Evolutionary conservation across 2,797 vertebrate species (phyloP).

Genomic region (Amazonetta brasiliensis): DNA sequence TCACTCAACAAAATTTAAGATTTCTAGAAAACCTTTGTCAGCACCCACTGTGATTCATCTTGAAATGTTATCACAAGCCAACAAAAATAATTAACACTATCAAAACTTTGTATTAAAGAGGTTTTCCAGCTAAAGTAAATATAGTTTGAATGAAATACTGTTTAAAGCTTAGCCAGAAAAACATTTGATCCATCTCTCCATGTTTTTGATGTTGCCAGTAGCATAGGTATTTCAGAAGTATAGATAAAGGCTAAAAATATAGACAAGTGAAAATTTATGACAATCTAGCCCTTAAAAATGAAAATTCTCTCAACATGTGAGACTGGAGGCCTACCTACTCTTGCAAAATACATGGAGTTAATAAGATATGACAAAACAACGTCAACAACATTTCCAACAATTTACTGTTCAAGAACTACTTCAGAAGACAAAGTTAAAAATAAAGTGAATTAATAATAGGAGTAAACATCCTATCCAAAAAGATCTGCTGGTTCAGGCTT

Average conservation of each 20-base stretch:
- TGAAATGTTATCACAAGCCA: not conserved
- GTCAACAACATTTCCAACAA: not conserved
- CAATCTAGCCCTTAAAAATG: not conserved
- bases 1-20: not conserved
- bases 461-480: not conserved
- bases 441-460: not conserved
- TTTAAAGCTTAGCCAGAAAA: not conserved
- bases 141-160: not conserved
- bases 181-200: not conserved
- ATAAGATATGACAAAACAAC: not conserved
- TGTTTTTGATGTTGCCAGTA: not conserved
- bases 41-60: not conserved
- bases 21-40: not conserved
- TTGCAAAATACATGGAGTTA: not conserved
- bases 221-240: not conserved
- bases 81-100: not conserved
- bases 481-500: not conserved
- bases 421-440: not conserved
- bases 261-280: not conserved
- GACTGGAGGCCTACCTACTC: not conserved
- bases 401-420: not conserved
- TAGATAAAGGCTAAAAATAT: not conserved
- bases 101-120: not conserved
- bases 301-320: not conserved
- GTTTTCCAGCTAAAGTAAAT: not conserved